Evolutionary conservation across 2,888 invertebrate species (phyloP), one percentile per base, ranked within the genome.

Genomic region (Leucophenga montana): DNA sequence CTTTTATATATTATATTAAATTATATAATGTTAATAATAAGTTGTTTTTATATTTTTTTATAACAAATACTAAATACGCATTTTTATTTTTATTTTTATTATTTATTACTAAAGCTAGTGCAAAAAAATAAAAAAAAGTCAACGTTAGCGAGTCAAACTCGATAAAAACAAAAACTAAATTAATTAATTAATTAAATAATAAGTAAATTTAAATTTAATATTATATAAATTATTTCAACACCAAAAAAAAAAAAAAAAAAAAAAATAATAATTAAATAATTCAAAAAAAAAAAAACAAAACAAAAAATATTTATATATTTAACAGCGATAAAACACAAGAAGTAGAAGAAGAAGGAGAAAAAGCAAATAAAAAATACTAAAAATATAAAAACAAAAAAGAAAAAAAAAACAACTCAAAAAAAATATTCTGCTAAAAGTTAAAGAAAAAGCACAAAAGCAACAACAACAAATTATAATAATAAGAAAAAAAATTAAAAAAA

Each of bases 101-200:
- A 3, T 16, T 61, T 73, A 44, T 70, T 61, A 61, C 61, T 59
- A 65, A 71, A 70, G 65, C 74, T 70, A 56, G 74, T 71, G 73
- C 73, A 73, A 73, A 71, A 39, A 1, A 39, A n/a, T n/a, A n/a
- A n/a, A 39, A 39, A 39, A 39, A 68, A 72, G 72, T 72, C 71
- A 64, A 64, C 22, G 71, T 73, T 67, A 73, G 57, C 73, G 64
- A 57, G 65, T 48, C 65, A 65, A 54, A 66, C 20, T 16, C 69
- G 44, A 50, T 50, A 50, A 62, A 44, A 53, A 44, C 22, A 57
- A 57, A 22, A 57, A 44, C 54, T 48, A 68, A 69, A 64, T 62
- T 69, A 66, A 31, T 27, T 16, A 65, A 69, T 16, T 70, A 69
- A 31, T 18, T 31, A 68, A 46, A 72, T 46, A 39, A 74, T 72